Evolutionary conservation across 2,888 invertebrate species (phyloP).

Genomic region (Hybos culiciformis): DNA sequence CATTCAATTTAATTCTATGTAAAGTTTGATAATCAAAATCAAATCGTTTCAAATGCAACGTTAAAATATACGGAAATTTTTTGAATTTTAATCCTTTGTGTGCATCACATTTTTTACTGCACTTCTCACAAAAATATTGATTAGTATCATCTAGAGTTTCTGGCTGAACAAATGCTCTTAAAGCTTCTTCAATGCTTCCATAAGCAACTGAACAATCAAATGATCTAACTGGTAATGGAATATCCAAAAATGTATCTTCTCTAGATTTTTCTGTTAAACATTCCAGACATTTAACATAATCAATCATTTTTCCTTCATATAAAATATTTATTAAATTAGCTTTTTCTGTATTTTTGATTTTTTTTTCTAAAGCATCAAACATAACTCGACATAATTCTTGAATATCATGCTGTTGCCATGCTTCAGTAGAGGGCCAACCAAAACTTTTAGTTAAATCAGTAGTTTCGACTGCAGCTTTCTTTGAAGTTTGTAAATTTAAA

Average conservation of each 20-base stretch:
- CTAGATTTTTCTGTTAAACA: slow-evolving; percentile 71
- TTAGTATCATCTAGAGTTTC: slow-evolving; percentile 72
- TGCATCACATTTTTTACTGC: slow-evolving; percentile 75
- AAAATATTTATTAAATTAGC: slow-evolving; percentile 67
- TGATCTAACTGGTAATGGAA: slow-evolving; percentile 71
- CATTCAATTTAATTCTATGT: slow-evolving; percentile 75
- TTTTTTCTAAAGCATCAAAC: slow-evolving; percentile 78
- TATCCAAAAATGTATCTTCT: slow-evolving; percentile 71
- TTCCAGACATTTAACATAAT: slow-evolving; percentile 78
- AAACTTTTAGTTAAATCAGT: slow-evolving; percentile 77
- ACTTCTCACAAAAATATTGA: slow-evolving; percentile 77
- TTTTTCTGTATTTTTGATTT: slow-evolving; percentile 69
- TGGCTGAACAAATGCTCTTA: slow-evolving; percentile 69
- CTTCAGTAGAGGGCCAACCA: slow-evolving; percentile 80
- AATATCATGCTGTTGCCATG: slow-evolving; percentile 87
- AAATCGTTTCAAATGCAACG: slow-evolving; percentile 76
- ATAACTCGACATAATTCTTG: slow-evolving; percentile 80
- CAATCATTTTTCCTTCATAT: slow-evolving; percentile 66
- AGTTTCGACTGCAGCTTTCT: slow-evolving; percentile 67
- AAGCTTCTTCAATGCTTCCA: slow-evolving; percentile 69
- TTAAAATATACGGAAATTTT: slow-evolving; percentile 73
- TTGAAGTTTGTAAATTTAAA: slow-evolving; percentile 70
- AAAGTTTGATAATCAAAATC: slow-evolving; percentile 77
- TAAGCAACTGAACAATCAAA: slow-evolving; percentile 66
- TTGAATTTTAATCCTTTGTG: slow-evolving; percentile 80